These are phyloP conservation scores for Orchesellides sinensis DNA, from an alignment of 2,888 invertebrate species.

Conservation along the genomic window DNA sequence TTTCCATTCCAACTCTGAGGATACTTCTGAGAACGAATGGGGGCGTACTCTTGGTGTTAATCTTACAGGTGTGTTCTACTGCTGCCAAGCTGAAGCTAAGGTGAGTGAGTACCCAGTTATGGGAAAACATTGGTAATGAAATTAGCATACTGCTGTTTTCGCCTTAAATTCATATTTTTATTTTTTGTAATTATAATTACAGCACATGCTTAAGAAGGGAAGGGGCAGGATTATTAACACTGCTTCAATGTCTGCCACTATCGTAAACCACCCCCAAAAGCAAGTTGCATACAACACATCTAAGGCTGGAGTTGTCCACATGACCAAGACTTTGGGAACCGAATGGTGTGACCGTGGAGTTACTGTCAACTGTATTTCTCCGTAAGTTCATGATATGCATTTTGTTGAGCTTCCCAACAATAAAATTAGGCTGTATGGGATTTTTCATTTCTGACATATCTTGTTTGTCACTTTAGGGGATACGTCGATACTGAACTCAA, in stretches of 20 bases:
- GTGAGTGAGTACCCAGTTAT: too few relatives aligned
- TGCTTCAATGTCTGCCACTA: constrained; percentile 72
- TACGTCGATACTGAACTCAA: constrained; percentile 73
- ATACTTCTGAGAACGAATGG: constrained; percentile 72
- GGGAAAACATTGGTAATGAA: too few relatives aligned
- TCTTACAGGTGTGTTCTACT: constrained; percentile 73
- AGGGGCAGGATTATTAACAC: constrained; percentile 74
- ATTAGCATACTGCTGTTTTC: too few relatives aligned
- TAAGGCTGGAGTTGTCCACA: constrained; percentile 72
- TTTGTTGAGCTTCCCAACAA: too few relatives aligned
- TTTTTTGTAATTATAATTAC: too few relatives aligned
- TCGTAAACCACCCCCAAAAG: constrained; percentile 73
- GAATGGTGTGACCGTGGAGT: constrained; percentile 73
- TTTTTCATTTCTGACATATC: too few relatives aligned
- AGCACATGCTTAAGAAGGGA: constrained; percentile 74
- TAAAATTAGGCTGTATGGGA: too few relatives aligned
- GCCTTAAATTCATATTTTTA: too few relatives aligned
- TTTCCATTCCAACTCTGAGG: constrained; percentile 69
- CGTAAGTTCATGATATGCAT: constrained; percentile 68
- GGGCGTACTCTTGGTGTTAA: constrained; percentile 72
- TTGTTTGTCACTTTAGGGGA: too few relatives aligned
- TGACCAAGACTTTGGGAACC: constrained; percentile 72
- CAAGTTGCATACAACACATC: constrained; percentile 73
- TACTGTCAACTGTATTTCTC: constrained; percentile 73
- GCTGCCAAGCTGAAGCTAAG: constrained; percentile 74